Conservation (phyloP, 2,113 vertebrate species). For the Thymallus thymallus region DNA sequence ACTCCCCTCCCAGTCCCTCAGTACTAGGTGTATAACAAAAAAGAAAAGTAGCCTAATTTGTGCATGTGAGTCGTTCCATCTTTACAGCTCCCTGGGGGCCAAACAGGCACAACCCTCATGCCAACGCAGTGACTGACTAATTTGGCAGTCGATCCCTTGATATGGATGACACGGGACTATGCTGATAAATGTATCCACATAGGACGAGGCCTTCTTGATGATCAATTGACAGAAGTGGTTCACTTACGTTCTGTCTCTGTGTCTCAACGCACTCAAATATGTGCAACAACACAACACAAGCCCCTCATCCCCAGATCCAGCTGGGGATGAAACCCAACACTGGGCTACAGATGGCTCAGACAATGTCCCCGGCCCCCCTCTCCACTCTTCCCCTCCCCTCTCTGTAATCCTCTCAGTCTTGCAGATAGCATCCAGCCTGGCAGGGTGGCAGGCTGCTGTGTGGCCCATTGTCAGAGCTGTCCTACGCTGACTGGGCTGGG, state of each 20-base stretch:
- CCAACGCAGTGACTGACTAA: too few relatives aligned
- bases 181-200: too few relatives aligned
- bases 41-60: slow-evolving; percentile 64
- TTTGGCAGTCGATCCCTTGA: too few relatives aligned
- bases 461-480: too few relatives aligned
- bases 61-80: slow-evolving; percentile 33
- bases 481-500: slow-evolving; percentile 11
- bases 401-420: not conserved
- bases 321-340: not conserved
- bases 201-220: too few relatives aligned
- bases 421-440: not conserved
- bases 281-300: not conserved
- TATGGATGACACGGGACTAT: too few relatives aligned
- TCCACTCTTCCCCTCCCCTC: not conserved
- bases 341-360: not conserved
- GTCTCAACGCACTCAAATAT: not conserved
- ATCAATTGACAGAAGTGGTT: too few relatives aligned
- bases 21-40: not conserved
- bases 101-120: too few relatives aligned
- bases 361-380: not conserved
- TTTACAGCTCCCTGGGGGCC: slow-evolving; percentile 37
- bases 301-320: not conserved
- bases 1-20: slow-evolving; percentile 18
- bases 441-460: not conserved
- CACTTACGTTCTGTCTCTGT: too few relatives aligned